Percentiles rank a stretch among this genome's conserved stretches.
These are phyloP conservation scores for Eupithecia subumbrata DNA, from an alignment of 2,888 invertebrate genomes.

Conservation along the genomic window DNA sequence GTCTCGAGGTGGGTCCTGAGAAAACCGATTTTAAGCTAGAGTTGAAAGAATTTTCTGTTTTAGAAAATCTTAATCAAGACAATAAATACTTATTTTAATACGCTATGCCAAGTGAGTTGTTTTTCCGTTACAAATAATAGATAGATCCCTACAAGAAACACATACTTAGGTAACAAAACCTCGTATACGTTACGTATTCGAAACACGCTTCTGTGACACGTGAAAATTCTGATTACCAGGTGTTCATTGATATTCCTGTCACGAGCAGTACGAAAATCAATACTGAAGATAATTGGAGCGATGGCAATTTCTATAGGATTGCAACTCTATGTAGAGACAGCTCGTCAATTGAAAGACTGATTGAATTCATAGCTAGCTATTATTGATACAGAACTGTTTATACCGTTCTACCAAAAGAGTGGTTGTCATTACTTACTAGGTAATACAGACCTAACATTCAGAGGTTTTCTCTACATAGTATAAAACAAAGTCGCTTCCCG, in stretches of 20 bases:
- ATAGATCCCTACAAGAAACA: too few relatives aligned
- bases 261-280: neutral
- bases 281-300: conserved; percentile 3
- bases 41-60: neutral
- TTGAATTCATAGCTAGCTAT: neutral
- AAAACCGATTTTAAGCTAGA: neutral
- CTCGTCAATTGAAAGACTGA: neutral
- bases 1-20: too few relatives aligned
- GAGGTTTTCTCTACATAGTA: too few relatives aligned
- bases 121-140: neutral
- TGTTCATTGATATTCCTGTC: conserved; percentile 30
- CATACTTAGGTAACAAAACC: neutral
- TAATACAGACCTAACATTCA: neutral
- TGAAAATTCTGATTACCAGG: conserved; percentile 19
- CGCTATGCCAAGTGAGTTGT: neutral
- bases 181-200: conserved; percentile 19
- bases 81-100: neutral
- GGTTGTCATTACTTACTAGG: neutral
- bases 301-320: neutral
- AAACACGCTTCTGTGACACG: conserved; percentile 18
- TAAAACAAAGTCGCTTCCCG: too few relatives aligned
- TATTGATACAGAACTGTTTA: neutral
- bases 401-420: neutral
- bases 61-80: neutral
- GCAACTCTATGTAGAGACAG: neutral